These are phyloP conservation scores for Actinemys pallida DNA, from an alignment of 2,113 vertebrate species.

Conservation along the genomic window DNA sequence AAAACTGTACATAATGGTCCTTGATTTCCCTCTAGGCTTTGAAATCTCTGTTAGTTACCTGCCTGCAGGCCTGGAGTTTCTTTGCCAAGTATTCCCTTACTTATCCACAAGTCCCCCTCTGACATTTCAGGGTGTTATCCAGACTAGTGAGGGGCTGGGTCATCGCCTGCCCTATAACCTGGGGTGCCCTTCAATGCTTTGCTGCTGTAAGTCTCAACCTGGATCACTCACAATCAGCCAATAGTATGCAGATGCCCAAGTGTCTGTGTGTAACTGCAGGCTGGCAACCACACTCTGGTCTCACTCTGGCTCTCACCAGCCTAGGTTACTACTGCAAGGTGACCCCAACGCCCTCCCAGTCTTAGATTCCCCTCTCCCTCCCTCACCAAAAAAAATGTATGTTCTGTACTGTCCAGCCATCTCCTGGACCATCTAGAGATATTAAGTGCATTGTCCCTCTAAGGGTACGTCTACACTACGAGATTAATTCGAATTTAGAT, in stretches of 20 bases:
- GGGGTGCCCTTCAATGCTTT: not conserved
- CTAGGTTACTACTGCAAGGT: not conserved
- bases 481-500: too few species aligned
- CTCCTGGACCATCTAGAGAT: not conserved
- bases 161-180: not conserved
- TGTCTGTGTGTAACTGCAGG: not conserved
- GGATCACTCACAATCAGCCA: not conserved
- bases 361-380: too few species aligned
- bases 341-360: not conserved
- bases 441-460: not conserved
- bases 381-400: too few species aligned
- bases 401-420: not conserved
- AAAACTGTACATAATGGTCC: slow-evolving; percentile 46
- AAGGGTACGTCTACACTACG: too few species aligned
- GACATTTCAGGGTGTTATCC: not conserved
- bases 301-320: not conserved
- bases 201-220: not conserved
- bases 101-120: not conserved
- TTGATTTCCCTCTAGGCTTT: slow-evolving; percentile 65
- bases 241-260: not conserved
- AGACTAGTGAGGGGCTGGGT: not conserved
- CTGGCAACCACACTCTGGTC: not conserved
- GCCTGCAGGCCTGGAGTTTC: slow-evolving; percentile 7
- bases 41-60: slow-evolving; percentile 67
- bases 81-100: slow-evolving; percentile 35